Evolutionary conservation across 1,140 invertebrate species (phyloP).

Genomic region (Brachystomella parvula): DNA sequence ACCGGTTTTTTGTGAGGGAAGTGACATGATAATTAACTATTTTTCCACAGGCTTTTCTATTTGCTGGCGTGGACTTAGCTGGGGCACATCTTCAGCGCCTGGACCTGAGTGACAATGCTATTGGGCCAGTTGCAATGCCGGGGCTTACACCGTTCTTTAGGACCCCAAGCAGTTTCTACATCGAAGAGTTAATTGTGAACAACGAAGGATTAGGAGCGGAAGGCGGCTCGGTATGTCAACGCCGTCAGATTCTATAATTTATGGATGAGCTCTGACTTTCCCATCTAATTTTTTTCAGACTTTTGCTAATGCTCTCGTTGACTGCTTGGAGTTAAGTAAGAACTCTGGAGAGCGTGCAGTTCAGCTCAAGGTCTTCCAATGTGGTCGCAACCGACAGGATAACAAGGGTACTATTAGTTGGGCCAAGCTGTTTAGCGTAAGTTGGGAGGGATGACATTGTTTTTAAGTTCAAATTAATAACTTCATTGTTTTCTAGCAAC

Average conservation of each 20-base stretch:
- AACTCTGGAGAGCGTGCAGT: conserved; percentile 53
- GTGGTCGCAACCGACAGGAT: conserved; percentile 88
- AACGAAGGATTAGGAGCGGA: conserved; percentile 92
- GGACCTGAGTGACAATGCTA: conserved; percentile 96
- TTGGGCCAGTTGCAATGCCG: conserved; percentile 89
- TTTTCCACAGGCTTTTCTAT: conserved; percentile 57
- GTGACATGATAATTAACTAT: neutral
- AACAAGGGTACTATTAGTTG: conserved; percentile 82
- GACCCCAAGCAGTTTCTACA: conserved; percentile 71
- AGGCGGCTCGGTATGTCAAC: conserved; percentile 72
- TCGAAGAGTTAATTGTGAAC: conserved; percentile 75
- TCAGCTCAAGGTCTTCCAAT: conserved; percentile 73
- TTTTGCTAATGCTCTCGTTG: conserved; percentile 65
- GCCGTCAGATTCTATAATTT: too few species aligned
- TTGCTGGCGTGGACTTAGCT: conserved; percentile 69
- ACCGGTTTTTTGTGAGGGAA: too few species aligned
- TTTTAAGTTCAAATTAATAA: too few species aligned
- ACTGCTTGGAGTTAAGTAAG: conserved; percentile 60
- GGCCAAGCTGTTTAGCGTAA: conserved; percentile 69
- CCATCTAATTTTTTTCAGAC: conserved; percentile 7
- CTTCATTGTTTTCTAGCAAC: too few species aligned
- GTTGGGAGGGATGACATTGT: too few species aligned
- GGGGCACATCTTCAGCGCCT: conserved; percentile 71
- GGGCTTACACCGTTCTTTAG: conserved; percentile 75
- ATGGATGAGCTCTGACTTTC: too few species aligned